Conservation (phyloP, 2,888 invertebrate species). For the Drosophila heteroneura region DNA sequence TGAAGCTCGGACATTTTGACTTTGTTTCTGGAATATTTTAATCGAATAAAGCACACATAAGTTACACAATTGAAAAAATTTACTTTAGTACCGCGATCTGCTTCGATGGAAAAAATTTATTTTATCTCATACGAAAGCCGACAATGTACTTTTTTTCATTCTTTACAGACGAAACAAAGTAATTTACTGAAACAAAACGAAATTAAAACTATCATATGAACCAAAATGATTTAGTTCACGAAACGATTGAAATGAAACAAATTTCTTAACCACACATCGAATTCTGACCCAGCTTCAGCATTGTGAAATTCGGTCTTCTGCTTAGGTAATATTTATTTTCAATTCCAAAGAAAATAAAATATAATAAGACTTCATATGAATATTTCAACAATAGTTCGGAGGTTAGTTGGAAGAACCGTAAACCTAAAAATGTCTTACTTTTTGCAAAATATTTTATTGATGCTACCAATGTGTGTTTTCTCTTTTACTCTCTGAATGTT, state of each 20-base stretch:
- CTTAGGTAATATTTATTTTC: background rate
- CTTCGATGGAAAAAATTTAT: constrained; percentile 30
- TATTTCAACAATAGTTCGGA: background rate
- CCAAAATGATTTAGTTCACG: constrained; percentile 28
- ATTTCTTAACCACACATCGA: background rate
- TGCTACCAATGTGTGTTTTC: background rate
- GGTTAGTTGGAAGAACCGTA: background rate
- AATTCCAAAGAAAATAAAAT: background rate
- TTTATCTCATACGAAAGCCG: constrained; percentile 32
- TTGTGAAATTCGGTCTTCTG: background rate
- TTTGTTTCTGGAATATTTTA: constrained; percentile 44
- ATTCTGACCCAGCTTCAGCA: background rate
- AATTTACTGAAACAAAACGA: constrained; percentile 35
- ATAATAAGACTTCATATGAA: background rate
- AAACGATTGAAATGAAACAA: constrained; percentile 20
- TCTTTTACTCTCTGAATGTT: background rate
- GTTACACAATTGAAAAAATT: constrained; percentile 51
- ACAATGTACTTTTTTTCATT: constrained; percentile 53
- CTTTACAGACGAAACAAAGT: constrained; percentile 47
- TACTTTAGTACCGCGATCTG: constrained; percentile 32
- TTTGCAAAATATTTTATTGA: background rate
- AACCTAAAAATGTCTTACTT: background rate
- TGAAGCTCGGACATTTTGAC: constrained; percentile 95
- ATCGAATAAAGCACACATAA: constrained; percentile 32
- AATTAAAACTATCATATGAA: constrained; percentile 17